These are phyloP conservation scores for Drosophila cognata DNA, from an alignment of 2,888 invertebrate genomes.

Conservation along the genomic window DNA sequence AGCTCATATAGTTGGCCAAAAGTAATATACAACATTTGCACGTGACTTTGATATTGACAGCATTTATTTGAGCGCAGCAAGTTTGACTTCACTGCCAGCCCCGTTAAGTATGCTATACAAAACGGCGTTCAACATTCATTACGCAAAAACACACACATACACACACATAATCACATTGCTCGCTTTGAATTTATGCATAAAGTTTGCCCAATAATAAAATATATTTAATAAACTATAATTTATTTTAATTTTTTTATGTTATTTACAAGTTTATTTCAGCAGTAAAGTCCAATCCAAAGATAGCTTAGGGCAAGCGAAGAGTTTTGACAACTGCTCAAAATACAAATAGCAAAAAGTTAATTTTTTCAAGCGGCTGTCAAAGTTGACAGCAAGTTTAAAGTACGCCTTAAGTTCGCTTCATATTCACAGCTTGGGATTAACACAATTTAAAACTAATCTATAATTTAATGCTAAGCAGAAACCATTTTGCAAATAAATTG, in stretches of 20 bases:
- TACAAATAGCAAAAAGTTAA: background rate
- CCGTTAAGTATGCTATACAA: slow-evolving; percentile 51
- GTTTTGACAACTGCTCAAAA: background rate
- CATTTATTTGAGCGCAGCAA: slow-evolving; percentile 24
- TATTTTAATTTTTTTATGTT: slow-evolving; percentile 22
- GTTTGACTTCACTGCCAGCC: background rate
- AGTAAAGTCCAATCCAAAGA: slow-evolving; percentile 18
- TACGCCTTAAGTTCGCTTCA: background rate
- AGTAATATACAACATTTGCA: slow-evolving; percentile 75
- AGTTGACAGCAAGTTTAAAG: background rate
- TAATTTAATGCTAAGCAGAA: slow-evolving; percentile 19
- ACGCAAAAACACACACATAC: slow-evolving; percentile 14
- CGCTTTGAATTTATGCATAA: slow-evolving; percentile 62
- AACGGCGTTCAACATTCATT: slow-evolving; percentile 53
- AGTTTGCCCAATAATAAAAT: slow-evolving; percentile 43
- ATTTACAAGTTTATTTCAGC: slow-evolving; percentile 28
- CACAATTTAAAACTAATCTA: slow-evolving; percentile 27
- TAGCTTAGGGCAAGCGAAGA: background rate
- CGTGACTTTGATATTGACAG: slow-evolving; percentile 76
- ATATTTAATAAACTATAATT: slow-evolving; percentile 55
- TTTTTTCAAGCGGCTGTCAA: background rate
- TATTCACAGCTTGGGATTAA: background rate
- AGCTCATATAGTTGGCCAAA: slow-evolving; percentile 47
- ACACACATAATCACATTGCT: slow-evolving; percentile 15
- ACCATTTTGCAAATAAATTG: slow-evolving; percentile 52